Conservation (phyloP, 2,113 vertebrate species). For the Calidris pugnax region DNA sequence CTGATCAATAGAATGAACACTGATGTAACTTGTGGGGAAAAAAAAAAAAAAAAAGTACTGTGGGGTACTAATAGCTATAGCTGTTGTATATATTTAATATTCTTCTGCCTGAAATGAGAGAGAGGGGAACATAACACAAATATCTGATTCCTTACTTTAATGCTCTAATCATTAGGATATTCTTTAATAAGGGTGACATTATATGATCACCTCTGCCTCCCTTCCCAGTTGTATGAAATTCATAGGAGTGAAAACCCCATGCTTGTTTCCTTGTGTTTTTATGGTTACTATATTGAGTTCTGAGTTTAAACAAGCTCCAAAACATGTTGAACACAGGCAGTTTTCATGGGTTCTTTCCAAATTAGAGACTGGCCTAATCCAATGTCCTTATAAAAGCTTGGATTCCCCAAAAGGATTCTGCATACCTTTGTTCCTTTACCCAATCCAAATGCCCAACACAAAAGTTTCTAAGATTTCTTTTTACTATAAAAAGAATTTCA, state of each 20-base stretch:
- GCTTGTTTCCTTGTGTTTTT: neutral
- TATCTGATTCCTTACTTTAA: neutral
- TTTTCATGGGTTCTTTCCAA: neutral
- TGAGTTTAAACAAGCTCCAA: neutral
- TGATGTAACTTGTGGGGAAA: neutral
- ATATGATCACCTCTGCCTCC: neutral
- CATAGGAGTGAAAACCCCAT: neutral
- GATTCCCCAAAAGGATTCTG: neutral
- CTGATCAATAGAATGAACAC: neutral
- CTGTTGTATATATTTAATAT: neutral
- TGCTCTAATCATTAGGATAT: neutral
- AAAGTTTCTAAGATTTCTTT: neutral
- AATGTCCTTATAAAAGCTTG: neutral
- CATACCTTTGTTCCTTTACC: neutral
- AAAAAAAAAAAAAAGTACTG: neutral
- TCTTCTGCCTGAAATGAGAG: neutral
- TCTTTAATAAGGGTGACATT: neutral
- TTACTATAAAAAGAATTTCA: neutral
- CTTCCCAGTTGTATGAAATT: neutral
- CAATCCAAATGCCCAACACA: neutral
- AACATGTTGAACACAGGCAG: neutral
- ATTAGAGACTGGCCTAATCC: neutral
- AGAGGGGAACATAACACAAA: neutral
- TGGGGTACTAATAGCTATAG: neutral
- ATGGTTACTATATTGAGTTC: neutral